Base-by-base conservation (phyloP, 2,797 vertebrate genomes). In the Mergus octosetaceus region DNA sequence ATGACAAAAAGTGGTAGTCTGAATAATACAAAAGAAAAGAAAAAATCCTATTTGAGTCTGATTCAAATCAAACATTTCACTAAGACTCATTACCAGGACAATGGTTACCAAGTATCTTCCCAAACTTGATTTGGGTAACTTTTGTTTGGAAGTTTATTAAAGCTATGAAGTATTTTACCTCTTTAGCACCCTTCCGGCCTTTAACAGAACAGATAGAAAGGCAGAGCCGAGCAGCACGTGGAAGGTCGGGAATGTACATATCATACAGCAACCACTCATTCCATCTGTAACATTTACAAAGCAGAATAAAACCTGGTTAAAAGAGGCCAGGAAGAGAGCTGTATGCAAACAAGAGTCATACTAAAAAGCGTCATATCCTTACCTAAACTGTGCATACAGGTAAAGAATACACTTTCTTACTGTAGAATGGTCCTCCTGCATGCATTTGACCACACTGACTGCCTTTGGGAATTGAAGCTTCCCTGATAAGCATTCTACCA, bases 201-300 rank as follows among this genome's bases (percentile, higher is more conserved):
- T 99, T 99, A 38, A 99, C 99, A 34, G 99, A 99, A 96, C 99
- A 99, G 97, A 99, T 99, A 47, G 99, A 99, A 75, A 99, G 98
- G 97, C 99, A 99, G 94, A 99, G 99, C 61, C 99, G 98, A 91
- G 99, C 99, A 60, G 99, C 99, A 21, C 99, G 98, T 28, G 99
- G 99, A 93, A 99, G 98, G 88, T 99, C 99, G 78, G 98, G 98
- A 98, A 99, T 99, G 97, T 99, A 99, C 98, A 99, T 99, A 45
- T 99, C 99, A 71, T 99, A 99, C 47, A 98, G 97, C 83, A 99
- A 98, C 99, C 99, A 99, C 87, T 99, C 99, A 62, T 99, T 99
- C 99, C 99, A 99, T 81, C 99, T 99, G 91, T 2, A 73, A 49
- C 69, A 84, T 85, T 75, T 39, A 81, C 84, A 86, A 57, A 83